A percentile compares a stretch with the other conserved stretches of the same genome.
These are phyloP conservation scores for Galagoides demidoff DNA, from an alignment of 2,797 vertebrate species.

Conservation along the genomic window DNA sequence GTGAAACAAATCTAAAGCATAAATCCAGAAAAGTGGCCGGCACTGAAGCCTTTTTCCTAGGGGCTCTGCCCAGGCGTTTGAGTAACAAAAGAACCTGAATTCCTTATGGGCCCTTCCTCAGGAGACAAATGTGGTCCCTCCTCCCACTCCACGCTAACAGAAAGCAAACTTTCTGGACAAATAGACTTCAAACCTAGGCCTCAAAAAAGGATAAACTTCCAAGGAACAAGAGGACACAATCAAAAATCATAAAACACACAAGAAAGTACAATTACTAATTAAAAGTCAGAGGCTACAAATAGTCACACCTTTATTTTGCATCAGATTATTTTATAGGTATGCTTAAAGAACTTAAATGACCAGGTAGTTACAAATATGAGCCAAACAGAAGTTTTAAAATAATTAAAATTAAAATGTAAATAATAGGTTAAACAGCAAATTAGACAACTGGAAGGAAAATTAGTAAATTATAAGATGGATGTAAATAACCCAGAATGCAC, in stretches of 20 bases:
- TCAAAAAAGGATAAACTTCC: background rate
- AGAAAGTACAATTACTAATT: background rate
- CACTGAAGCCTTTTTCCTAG: background rate
- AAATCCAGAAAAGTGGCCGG: background rate
- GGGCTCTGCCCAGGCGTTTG: background rate
- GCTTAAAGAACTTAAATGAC: conserved; percentile 14
- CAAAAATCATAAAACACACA: background rate
- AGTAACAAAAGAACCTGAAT: background rate
- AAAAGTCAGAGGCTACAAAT: background rate
- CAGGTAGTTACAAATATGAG: background rate
- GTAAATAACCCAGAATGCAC: background rate
- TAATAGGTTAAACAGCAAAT: background rate
- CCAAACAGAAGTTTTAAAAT: background rate
- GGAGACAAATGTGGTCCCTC: background rate
- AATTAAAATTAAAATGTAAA: conserved; percentile 3
- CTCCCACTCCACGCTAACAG: background rate
- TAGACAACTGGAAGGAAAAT: conserved; percentile 11
- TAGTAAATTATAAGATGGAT: background rate
- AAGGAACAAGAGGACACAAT: background rate
- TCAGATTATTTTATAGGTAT: background rate
- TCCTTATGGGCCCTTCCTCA: background rate
- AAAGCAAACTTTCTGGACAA: conserved; percentile 10
- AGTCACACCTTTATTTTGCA: background rate
- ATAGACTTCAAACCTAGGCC: background rate
- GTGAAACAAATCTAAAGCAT: background rate